A percentile compares a stretch with the other conserved stretches of the same genome.
phyloP scores from a whole-genome alignment of 2,113 vertebrate species.

The Noturus placidus region DNA sequence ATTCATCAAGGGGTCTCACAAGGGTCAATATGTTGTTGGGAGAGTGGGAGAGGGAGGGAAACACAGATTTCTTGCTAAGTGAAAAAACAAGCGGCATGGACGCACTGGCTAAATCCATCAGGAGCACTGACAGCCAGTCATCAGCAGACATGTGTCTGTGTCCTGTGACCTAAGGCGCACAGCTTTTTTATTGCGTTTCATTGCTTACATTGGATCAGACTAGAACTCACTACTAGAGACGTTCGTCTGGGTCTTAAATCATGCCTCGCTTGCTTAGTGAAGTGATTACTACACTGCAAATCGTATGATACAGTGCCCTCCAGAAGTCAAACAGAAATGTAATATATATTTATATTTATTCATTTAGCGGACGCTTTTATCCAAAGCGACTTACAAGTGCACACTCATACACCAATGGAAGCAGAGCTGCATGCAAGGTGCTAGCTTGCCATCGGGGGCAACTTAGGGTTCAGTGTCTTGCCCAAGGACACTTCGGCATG shows the following conservation, averaged over 20 bases:
- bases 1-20: slow-evolving; percentile 73
- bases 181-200: slow-evolving; percentile 74
- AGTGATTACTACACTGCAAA: slow-evolving; percentile 57
- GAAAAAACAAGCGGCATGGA: slow-evolving; percentile 74
- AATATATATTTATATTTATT: too few relatives aligned
- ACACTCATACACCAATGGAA: too few relatives aligned
- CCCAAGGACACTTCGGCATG: too few relatives aligned
- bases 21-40: slow-evolving; percentile 66
- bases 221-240: slow-evolving; percentile 59
- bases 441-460: too few relatives aligned
- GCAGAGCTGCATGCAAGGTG: too few relatives aligned
- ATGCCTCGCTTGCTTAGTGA: slow-evolving; percentile 52
- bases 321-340: background rate
- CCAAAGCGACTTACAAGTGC: too few relatives aligned
- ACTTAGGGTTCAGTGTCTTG: too few relatives aligned
- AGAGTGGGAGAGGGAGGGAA: slow-evolving; percentile 38
- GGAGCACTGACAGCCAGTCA: slow-evolving; percentile 69
- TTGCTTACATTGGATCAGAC: slow-evolving; percentile 68
- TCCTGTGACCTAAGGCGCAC: slow-evolving; percentile 60
- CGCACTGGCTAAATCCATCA: slow-evolving; percentile 71
- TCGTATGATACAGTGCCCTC: slow-evolving; percentile 21
- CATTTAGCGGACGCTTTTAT: too few relatives aligned
- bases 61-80: slow-evolving; percentile 70
- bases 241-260: slow-evolving; percentile 49
- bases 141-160: slow-evolving; percentile 70